These are phyloP conservation scores for Turdus rufiventris DNA, from an alignment of 2,113 vertebrate genomes.

Conservation along the genomic window DNA sequence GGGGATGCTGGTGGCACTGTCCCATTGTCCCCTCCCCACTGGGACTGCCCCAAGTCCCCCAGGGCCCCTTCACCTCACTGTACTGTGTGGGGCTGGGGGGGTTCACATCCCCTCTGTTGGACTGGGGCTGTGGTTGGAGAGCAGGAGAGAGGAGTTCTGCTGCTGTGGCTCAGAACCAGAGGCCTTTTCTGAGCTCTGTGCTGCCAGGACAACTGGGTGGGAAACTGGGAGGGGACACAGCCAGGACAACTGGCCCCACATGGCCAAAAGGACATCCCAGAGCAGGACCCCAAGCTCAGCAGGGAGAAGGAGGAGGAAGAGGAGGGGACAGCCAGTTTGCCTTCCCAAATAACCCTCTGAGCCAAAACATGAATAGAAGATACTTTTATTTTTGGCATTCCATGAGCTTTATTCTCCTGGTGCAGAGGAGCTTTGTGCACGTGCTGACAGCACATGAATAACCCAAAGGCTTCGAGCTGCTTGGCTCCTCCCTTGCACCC, in stretches of 20 bases:
- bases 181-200: not conserved
- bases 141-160: rapidly evolving
- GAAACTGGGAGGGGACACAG: not conserved
- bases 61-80: too few species aligned
- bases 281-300: rapidly evolving
- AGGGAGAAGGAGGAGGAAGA: not conserved
- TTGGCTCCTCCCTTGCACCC: not conserved
- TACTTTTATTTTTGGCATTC: not conserved
- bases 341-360: not conserved
- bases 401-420: not conserved
- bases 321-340: rapidly evolving
- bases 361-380: not conserved
- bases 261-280: not conserved
- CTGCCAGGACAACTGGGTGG: not conserved
- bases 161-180: not conserved
- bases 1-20: not conserved
- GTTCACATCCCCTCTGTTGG: not conserved
- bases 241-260: not conserved
- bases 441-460: not conserved
- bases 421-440: not conserved
- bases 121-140: rapidly evolving
- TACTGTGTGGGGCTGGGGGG: not conserved
- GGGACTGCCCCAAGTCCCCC: not conserved
- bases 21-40: rapidly evolving
- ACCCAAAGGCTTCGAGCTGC: not conserved